A percentile compares a stretch with the other conserved stretches of the same genome.
Conservation (phyloP, 2,113 vertebrate genomes). For the Neolamprologus modestus region DNA sequence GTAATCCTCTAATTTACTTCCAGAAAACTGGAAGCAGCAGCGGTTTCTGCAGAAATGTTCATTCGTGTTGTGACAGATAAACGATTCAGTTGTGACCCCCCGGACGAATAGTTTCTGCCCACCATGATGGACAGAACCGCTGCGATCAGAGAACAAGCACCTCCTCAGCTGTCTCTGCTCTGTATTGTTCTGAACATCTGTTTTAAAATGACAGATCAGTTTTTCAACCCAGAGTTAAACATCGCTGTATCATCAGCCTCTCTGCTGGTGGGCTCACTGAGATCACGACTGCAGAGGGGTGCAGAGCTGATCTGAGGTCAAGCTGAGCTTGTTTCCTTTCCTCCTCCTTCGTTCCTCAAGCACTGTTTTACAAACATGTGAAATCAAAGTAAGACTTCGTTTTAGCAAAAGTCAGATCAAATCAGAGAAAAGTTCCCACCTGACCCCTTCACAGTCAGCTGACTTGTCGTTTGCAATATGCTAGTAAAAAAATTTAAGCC, state of each 20-base stretch:
- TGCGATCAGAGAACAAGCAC: neutral
- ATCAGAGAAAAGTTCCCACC: neutral
- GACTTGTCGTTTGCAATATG: neutral
- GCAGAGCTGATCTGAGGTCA: neutral
- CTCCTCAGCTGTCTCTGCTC: neutral
- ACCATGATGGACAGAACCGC: neutral
- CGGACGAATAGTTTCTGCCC: neutral
- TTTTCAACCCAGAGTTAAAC: neutral
- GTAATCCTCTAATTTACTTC: neutral
- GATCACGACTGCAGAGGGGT: neutral
- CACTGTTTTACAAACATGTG: neutral
- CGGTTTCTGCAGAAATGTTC: neutral
- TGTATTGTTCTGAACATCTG: neutral
- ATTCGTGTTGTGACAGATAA: neutral
- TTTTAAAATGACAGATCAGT: neutral
- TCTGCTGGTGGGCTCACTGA: neutral
- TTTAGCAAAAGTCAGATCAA: neutral
- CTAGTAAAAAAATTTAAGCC: neutral
- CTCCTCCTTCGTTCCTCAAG: neutral
- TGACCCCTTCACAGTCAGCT: neutral
- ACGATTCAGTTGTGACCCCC: neutral
- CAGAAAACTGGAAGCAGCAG: neutral
- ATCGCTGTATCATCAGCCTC: neutral
- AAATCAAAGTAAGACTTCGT: neutral
- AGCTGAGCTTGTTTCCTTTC: neutral